phyloP scores from a whole-genome alignment of 2,888 invertebrate genomes.

The Taenaris catops region DNA sequence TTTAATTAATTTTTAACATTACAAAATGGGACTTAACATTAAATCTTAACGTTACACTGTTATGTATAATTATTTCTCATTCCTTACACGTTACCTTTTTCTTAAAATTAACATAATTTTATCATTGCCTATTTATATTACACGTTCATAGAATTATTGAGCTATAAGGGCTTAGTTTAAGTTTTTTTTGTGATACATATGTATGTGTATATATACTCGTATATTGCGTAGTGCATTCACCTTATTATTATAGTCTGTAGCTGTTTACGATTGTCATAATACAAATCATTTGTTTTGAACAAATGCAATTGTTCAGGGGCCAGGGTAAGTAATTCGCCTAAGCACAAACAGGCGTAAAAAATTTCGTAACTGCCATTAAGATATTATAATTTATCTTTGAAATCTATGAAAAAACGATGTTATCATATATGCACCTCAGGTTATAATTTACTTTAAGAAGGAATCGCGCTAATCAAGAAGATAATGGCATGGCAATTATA shows the following conservation, averaged over 20 bases:
- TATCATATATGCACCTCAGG: no score
- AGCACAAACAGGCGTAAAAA: no score
- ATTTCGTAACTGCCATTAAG: no score
- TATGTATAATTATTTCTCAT: slow-evolving; percentile 51
- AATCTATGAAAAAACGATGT: no score
- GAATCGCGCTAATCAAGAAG: no score
- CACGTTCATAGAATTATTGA: slow-evolving; percentile 64
- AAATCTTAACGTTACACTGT: slow-evolving; percentile 44
- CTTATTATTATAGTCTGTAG: slow-evolving; percentile 46
- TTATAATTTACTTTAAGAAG: no score
- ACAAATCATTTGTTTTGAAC: no score
- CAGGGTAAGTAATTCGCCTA: no score
- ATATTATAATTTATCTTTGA: no score
- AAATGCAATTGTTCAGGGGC: no score
- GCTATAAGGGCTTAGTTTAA: slow-evolving; percentile 57
- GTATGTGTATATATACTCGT: slow-evolving; percentile 34
- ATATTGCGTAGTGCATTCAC: slow-evolving; percentile 59
- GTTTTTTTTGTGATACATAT: slow-evolving; percentile 21
- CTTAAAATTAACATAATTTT: slow-evolving; percentile 32
- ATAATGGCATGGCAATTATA: no score
- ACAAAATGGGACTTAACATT: slow-evolving; percentile 71
- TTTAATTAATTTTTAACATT: slow-evolving; percentile 53
- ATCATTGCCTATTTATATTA: slow-evolving; percentile 44
- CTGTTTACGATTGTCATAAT: slow-evolving; percentile 29
- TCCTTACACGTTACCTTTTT: slow-evolving; percentile 31